Evolutionary conservation across 2,797 vertebrate genomes (phyloP).

Genomic region (Oophaga sylvatica): DNA sequence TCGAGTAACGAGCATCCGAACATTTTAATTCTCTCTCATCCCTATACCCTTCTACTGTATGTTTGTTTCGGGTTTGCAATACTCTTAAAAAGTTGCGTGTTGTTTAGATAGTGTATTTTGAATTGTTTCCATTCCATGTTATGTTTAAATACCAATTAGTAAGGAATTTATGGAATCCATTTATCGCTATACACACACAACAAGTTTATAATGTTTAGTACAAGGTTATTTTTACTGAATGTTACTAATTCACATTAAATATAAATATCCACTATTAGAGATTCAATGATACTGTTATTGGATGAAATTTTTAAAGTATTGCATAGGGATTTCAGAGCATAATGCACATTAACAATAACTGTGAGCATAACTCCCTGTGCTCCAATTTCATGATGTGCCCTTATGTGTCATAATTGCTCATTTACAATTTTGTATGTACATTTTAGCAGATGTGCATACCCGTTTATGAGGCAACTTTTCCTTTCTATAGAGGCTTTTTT

Average conservation of each 20-base stretch:
- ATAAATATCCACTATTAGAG: slow-evolving; percentile 53
- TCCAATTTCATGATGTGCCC: slow-evolving; percentile 44
- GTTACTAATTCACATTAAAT: slow-evolving; percentile 51
- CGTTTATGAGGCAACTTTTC: slow-evolving; percentile 54
- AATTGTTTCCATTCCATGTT: background rate
- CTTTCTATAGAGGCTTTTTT: slow-evolving; percentile 47
- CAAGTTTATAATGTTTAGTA: slow-evolving; percentile 2
- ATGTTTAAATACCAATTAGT: slow-evolving; percentile 6
- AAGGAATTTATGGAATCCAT: slow-evolving; percentile 7
- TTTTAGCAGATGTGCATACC: slow-evolving; percentile 58
- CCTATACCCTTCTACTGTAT: background rate
- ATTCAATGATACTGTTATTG: slow-evolving; percentile 35
- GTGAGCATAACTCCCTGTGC: slow-evolving; percentile 36
- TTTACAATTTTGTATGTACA: slow-evolving; percentile 58
- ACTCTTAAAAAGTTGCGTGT: background rate
- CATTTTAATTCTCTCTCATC: too few relatives aligned
- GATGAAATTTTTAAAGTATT: slow-evolving; percentile 40
- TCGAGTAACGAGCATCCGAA: too few relatives aligned
- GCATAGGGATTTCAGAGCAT: slow-evolving; percentile 37
- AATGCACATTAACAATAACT: slow-evolving; percentile 55
- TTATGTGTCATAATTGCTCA: slow-evolving; percentile 57
- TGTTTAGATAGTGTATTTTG: background rate
- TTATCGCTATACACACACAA: background rate
- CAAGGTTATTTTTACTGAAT: slow-evolving; percentile 41
- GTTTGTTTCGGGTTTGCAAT: background rate